Conservation (phyloP, 2,888 invertebrate species). For the Xestia xanthographa region DNA sequence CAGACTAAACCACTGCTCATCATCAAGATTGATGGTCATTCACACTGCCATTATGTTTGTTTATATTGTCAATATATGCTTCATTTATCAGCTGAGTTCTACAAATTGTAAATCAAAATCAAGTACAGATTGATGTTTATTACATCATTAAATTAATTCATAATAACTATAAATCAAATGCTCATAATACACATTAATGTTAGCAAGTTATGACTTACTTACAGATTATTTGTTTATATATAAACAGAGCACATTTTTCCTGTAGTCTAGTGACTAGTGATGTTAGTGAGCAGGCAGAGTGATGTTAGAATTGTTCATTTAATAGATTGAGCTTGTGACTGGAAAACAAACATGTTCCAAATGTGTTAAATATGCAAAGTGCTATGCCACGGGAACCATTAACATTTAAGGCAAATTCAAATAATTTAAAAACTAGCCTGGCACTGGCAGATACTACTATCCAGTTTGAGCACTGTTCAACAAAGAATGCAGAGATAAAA, state of each 20-base stretch:
- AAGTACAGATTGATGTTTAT: slow-evolving; percentile 55
- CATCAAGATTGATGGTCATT: slow-evolving; percentile 38
- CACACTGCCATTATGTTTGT: slow-evolving; percentile 44
- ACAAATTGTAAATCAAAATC: slow-evolving; percentile 61
- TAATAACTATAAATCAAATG: slow-evolving; percentile 58
- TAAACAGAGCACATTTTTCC: slow-evolving; percentile 48
- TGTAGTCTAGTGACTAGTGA: slow-evolving; percentile 31
- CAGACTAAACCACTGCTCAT: slow-evolving; percentile 28
- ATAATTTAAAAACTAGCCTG: slow-evolving; percentile 57
- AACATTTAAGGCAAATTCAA: slow-evolving; percentile 55
- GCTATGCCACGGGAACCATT: slow-evolving; percentile 52
- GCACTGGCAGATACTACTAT: slow-evolving; percentile 52
- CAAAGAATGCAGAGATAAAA: slow-evolving; percentile 71
- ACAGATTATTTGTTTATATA: slow-evolving; percentile 58
- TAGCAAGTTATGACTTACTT: slow-evolving; percentile 45
- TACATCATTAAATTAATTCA: slow-evolving; percentile 62
- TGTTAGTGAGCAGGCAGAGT: slow-evolving; percentile 18
- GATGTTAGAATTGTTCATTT: slow-evolving; percentile 27
- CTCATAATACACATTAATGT: slow-evolving; percentile 52
- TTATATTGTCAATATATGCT: slow-evolving; percentile 52
- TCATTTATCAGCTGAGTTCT: slow-evolving; percentile 53
- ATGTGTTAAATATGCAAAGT: slow-evolving; percentile 53
- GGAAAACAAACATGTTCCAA: slow-evolving; percentile 40
- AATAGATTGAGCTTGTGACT: slow-evolving; percentile 31
- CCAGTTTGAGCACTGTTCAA: slow-evolving; percentile 65